phyloP scores from a whole-genome alignment of 2,113 vertebrate species.

The Serilophus lunatus region DNA sequence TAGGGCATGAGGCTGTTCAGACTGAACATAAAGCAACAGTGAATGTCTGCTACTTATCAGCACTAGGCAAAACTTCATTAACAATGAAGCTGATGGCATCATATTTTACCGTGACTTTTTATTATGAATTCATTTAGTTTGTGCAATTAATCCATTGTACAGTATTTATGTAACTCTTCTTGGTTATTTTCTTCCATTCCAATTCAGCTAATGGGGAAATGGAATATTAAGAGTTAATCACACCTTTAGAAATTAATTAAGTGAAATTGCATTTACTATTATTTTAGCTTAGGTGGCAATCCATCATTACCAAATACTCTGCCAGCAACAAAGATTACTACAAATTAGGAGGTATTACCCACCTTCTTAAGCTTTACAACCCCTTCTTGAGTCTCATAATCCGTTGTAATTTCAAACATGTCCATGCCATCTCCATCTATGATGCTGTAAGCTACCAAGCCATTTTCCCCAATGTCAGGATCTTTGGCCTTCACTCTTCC shows the following conservation, averaged over 20 bases:
- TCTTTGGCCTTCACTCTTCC: conserved; percentile 95
- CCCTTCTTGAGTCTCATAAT: conserved; percentile 93
- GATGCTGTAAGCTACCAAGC: conserved; percentile 88
- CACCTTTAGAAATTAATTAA: conserved; percentile 43
- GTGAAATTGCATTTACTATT: conserved; percentile 45
- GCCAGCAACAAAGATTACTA: not conserved
- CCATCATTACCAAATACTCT: conserved; percentile 15
- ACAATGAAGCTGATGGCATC: conserved; percentile 28
- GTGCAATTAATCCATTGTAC: conserved; percentile 61
- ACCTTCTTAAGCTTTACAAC: conserved; percentile 97
- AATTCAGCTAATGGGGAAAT: conserved; percentile 70
- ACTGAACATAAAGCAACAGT: conserved; percentile 39
- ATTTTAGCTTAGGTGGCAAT: conserved; percentile 21
- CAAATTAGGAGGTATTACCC: not conserved
- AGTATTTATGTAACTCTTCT: conserved; percentile 61
- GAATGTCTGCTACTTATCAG: conserved; percentile 51
- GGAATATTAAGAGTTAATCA: conserved; percentile 69
- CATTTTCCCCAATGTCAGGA: conserved; percentile 92
- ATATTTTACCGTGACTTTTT: conserved; percentile 52
- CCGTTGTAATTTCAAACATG: conserved; percentile 88
- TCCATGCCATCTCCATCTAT: conserved; percentile 89
- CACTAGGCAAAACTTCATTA: conserved; percentile 49
- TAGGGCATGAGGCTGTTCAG: conserved; percentile 40
- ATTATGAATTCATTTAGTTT: conserved; percentile 59
- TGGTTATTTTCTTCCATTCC: conserved; percentile 60